These are phyloP conservation scores for Porphyrio hochstetteri DNA, from an alignment of 2,113 vertebrate species.

Conservation along the genomic window DNA sequence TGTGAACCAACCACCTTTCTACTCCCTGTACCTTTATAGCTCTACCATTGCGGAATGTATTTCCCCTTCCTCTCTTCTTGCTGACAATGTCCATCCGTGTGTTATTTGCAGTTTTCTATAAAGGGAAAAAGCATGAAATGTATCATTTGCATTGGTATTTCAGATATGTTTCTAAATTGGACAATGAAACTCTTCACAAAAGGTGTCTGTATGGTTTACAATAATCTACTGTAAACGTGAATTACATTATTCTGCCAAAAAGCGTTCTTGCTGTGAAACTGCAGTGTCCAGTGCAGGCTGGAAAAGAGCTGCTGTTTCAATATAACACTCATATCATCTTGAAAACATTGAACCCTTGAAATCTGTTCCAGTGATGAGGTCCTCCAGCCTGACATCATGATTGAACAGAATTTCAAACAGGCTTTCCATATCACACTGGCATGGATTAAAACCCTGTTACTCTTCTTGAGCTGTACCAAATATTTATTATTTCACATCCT, in stretches of 20 bases:
- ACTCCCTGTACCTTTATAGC: not conserved
- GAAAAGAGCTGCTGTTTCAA: not conserved
- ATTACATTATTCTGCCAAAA: not conserved
- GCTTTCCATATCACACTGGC: not conserved
- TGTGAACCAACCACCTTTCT: not conserved
- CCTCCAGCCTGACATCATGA: not conserved
- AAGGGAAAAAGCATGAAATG: not conserved
- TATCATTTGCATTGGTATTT: not conserved
- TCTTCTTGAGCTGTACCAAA: not conserved
- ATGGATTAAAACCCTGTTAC: not conserved
- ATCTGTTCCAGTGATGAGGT: not conserved
- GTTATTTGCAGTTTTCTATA: not conserved
- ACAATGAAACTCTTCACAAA: not conserved
- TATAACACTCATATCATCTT: not conserved
- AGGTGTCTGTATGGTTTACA: not conserved
- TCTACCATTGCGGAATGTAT: not conserved
- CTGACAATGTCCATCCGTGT: not conserved
- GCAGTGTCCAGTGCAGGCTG: not conserved
- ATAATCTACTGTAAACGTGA: not conserved
- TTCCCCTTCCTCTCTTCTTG: not conserved
- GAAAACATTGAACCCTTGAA: not conserved
- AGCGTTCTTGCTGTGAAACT: not conserved
- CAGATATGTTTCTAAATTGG: not conserved
- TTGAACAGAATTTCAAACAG: not conserved
- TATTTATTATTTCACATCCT: not conserved